Evolutionary conservation across 2,797 vertebrate species (phyloP).

Genomic region (Geotrypetes seraphini): DNA sequence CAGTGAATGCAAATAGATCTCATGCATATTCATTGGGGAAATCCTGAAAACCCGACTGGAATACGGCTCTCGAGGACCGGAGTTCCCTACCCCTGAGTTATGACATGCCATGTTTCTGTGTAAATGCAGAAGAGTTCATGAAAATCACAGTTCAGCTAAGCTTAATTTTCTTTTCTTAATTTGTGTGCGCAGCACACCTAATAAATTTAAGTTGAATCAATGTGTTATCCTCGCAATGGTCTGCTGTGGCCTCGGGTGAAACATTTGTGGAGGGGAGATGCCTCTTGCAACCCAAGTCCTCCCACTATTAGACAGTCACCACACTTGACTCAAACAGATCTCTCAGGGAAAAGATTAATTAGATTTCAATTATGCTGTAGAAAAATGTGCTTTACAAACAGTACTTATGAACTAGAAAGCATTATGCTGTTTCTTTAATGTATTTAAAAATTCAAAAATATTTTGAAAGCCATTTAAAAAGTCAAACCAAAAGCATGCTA

Average conservation of each 20-base stretch:
- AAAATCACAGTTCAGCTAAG: conserved; percentile 1
- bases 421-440: conserved; percentile 53
- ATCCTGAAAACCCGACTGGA: no score
- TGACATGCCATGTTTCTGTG: conserved; percentile 22
- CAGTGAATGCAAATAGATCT: no score
- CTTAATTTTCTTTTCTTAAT: background rate
- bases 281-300: conserved; percentile 18
- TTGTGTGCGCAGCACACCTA: background rate
- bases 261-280: conserved; percentile 28
- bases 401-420: conserved; percentile 44
- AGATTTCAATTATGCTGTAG: conserved; percentile 50
- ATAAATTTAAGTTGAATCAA: conserved; percentile 8
- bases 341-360: conserved; percentile 54
- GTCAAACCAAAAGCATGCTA: conserved; percentile 49
- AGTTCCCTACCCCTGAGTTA: no score
- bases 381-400: conserved; percentile 44
- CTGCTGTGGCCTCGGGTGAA: conserved; percentile 21
- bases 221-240: conserved; percentile 9
- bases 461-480: conserved; percentile 64
- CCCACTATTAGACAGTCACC: conserved; percentile 32
- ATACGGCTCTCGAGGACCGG: no score
- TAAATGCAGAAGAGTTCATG: conserved; percentile 1
- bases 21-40: no score
- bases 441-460: conserved; percentile 62
- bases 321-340: conserved; percentile 33